Evolutionary conservation across 2,888 invertebrate species (phyloP).

Genomic region (Platycheirus rosarum): DNA sequence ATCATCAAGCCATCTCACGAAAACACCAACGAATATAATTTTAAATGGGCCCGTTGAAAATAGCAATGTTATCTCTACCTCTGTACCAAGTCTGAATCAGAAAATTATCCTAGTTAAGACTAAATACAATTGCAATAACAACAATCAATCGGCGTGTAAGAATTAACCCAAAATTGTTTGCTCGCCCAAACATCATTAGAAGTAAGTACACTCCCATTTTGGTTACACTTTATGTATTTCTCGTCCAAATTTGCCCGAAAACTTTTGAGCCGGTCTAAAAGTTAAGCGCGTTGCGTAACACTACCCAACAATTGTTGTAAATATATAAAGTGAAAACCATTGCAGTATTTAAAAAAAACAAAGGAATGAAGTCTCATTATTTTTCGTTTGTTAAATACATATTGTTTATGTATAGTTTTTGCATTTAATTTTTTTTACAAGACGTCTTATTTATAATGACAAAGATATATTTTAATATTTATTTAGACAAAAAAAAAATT

Average conservation of each 20-base stretch:
- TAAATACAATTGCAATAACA: slow-evolving; percentile 72
- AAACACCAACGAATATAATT: slow-evolving; percentile 65
- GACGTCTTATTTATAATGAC: slow-evolving; percentile 62
- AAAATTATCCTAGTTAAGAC: slow-evolving; percentile 80
- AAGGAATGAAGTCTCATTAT: slow-evolving; percentile 25
- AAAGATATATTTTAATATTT: slow-evolving; percentile 70
- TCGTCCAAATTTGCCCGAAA: slow-evolving; percentile 36
- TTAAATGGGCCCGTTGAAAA: slow-evolving; percentile 53
- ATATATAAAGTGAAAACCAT: slow-evolving; percentile 63
- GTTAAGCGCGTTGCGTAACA: slow-evolving; percentile 28
- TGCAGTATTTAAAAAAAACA: slow-evolving; percentile 54
- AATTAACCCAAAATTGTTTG: slow-evolving; percentile 40
- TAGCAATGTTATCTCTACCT: slow-evolving; percentile 67
- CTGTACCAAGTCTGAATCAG: slow-evolving; percentile 76
- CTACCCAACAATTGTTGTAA: slow-evolving; percentile 39
- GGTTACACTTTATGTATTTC: slow-evolving; percentile 56
- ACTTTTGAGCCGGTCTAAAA: slow-evolving; percentile 62
- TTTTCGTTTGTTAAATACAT: slow-evolving; percentile 41
- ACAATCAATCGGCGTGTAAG: slow-evolving; percentile 69
- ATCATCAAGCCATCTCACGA: slow-evolving; percentile 44
- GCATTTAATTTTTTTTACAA: slow-evolving; percentile 64
- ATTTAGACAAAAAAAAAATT: slow-evolving; percentile 55
- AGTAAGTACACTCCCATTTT: slow-evolving; percentile 41
- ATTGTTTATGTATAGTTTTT: slow-evolving; percentile 59
- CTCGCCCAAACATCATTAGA: slow-evolving; percentile 20